Evolutionary conservation across 2,113 vertebrate species (phyloP).

Genomic region (Raphicerus campestris): DNA sequence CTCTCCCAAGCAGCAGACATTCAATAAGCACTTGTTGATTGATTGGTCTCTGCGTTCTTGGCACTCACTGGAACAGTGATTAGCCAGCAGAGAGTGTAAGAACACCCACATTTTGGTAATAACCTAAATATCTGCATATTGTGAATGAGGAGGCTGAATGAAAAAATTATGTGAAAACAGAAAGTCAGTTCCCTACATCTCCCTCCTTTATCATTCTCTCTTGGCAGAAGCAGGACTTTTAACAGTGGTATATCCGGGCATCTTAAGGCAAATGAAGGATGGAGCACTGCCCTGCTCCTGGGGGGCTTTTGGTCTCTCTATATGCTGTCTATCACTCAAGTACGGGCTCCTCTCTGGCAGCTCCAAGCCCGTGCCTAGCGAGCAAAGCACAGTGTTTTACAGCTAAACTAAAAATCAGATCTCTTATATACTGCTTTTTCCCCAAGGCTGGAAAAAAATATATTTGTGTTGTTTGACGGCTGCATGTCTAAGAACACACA

Average conservation of each 20-base stretch:
- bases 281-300: neutral
- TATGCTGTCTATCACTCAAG: neutral
- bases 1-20: neutral
- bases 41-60: neutral
- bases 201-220: neutral
- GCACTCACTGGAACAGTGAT: neutral
- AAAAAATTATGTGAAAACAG: neutral
- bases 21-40: neutral
- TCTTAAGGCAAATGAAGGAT: neutral
- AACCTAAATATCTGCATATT: constrained; percentile 53
- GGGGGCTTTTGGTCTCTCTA: neutral
- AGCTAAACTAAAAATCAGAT: neutral
- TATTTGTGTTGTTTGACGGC: neutral
- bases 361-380: neutral
- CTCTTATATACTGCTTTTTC: neutral
- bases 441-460: neutral
- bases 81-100: neutral
- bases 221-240: neutral
- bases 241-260: neutral
- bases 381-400: neutral
- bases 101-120: constrained; percentile 56
- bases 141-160: constrained; percentile 4
- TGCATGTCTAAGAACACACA: neutral
- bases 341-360: neutral
- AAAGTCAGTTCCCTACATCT: neutral